Percentiles rank a stretch among this genome's conserved stretches.
Conservation (phyloP, 2,888 invertebrate genomes). For the Acanthosepion lycidas region DNA sequence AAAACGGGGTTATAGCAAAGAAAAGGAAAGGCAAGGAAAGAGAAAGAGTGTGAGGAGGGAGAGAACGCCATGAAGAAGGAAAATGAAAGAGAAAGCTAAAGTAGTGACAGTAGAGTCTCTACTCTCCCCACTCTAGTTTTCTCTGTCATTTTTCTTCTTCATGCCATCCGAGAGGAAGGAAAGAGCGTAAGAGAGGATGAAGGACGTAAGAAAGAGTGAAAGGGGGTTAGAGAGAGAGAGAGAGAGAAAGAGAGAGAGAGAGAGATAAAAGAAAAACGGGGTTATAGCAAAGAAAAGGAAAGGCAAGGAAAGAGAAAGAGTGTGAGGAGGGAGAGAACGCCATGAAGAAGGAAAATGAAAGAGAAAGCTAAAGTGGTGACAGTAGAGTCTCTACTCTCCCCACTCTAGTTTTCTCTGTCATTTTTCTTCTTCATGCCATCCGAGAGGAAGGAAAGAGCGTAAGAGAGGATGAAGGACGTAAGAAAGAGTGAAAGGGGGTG, state of each 20-base stretch:
- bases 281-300: not conserved
- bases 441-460: not conserved
- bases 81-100: not conserved
- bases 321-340: not conserved
- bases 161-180: no score
- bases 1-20: not conserved
- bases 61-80: rapidly evolving
- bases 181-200: not conserved
- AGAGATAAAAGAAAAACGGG: not conserved
- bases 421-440: no score
- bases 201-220: not conserved
- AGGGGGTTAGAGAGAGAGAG: no score
- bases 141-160: no score
- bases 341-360: not conserved
- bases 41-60: not conserved
- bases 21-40: not conserved
- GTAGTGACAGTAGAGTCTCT: no score
- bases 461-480: not conserved
- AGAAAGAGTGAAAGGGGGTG: not conserved
- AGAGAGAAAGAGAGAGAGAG: no score
- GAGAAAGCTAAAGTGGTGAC: not conserved
- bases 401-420: no score
- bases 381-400: no score
- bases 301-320: not conserved
- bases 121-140: no score